Conservation (phyloP, 2,888 invertebrate genomes). For the Ditula angustiorana region DNA sequence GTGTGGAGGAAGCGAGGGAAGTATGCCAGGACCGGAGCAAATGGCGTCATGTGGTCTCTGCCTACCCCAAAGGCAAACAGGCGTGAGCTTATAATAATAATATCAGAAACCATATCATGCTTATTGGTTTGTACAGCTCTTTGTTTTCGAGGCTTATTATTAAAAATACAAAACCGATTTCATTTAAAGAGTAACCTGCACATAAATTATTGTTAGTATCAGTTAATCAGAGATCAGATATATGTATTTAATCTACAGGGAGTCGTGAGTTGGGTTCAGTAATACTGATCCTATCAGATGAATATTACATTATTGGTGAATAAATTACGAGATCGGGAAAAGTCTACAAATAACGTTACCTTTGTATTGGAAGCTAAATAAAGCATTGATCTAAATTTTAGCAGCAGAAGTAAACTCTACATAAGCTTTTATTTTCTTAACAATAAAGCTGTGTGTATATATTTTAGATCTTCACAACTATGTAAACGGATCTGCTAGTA, state of each 20-base stretch:
- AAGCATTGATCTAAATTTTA: not conserved
- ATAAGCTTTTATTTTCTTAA: no score
- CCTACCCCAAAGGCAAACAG: no score
- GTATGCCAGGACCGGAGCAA: no score
- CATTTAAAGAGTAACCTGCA: not conserved
- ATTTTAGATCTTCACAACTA: no score
- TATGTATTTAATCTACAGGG: not conserved
- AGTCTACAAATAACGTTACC: not conserved
- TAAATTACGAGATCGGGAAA: not conserved
- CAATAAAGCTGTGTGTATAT: no score
- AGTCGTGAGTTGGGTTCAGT: not conserved
- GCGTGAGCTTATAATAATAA: no score
- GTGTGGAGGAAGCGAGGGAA: no score
- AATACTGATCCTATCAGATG: not conserved
- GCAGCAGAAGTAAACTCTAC: not conserved
- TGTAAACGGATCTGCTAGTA: no score
- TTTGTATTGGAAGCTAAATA: not conserved
- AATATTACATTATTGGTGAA: not conserved
- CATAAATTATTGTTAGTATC: not conserved
- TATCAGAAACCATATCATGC: no score
- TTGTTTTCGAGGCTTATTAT: no score
- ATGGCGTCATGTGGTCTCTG: no score
- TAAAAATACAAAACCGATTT: not conserved
- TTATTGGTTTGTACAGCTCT: no score
- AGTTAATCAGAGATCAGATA: conserved; percentile 1